phyloP scores from a whole-genome alignment of 2,888 invertebrate species.

The Ceramica pisi region DNA sequence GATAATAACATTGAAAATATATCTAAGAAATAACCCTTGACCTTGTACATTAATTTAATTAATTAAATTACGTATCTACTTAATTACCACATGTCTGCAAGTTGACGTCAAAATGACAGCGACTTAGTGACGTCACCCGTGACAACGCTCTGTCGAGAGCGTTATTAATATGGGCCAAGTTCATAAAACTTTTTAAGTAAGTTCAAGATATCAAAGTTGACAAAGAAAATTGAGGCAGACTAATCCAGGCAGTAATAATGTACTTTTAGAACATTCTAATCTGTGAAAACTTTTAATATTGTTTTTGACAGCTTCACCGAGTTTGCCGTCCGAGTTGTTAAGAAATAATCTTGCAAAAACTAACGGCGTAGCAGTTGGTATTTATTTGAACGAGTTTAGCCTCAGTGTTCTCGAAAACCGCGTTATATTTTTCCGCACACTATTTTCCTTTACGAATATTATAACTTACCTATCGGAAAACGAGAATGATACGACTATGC shows the following conservation, averaged over 20 bases:
- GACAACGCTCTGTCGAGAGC: constrained; percentile 8
- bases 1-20: constrained; percentile 7
- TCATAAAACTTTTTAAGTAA: constrained; percentile 41
- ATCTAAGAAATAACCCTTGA: constrained; percentile 25
- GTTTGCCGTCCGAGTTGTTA: not conserved
- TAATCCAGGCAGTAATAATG: constrained; percentile 22
- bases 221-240: constrained; percentile 32
- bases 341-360: constrained; percentile 7
- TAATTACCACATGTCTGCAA: constrained; percentile 43
- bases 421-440: constrained; percentile 44
- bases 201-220: constrained; percentile 22
- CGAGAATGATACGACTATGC: constrained; percentile 69
- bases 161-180: constrained; percentile 43
- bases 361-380: not conserved
- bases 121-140: constrained; percentile 35
- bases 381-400: constrained; percentile 32
- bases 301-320: constrained; percentile 26
- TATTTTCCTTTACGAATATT: constrained; percentile 70
- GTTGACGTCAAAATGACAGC: constrained; percentile 33
- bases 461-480: constrained; percentile 80
- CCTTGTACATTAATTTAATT: constrained; percentile 26
- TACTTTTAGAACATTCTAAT: constrained; percentile 35
- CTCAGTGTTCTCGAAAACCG: constrained; percentile 18
- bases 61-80: constrained; percentile 25
- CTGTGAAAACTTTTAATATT: constrained; percentile 34